These are phyloP conservation scores for Colinus virginianus DNA, from an alignment of 2,113 vertebrate species.

Conservation along the genomic window DNA sequence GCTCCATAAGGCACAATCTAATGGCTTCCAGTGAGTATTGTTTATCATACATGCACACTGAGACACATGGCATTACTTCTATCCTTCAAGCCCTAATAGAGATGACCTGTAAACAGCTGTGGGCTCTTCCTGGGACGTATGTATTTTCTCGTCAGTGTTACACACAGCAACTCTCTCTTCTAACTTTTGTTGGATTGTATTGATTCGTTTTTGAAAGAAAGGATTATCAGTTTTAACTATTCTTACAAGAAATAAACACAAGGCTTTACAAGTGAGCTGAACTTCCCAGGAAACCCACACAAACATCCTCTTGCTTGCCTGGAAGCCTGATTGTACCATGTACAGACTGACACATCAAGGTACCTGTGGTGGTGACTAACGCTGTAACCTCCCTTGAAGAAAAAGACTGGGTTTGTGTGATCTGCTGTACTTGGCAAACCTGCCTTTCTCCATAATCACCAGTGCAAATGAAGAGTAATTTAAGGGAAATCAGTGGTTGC, in stretches of 20 bases:
- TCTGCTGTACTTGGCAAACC: constrained; percentile 40
- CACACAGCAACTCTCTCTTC: not conserved
- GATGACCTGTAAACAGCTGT: constrained; percentile 3
- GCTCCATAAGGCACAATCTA: not conserved
- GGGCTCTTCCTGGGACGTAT: not conserved
- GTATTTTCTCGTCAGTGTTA: not conserved
- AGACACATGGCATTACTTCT: not conserved
- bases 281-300: not conserved
- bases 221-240: not conserved
- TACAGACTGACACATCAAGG: not conserved
- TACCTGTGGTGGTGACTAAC: constrained; percentile 47
- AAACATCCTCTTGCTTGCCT: not conserved
- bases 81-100: not conserved
- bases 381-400: constrained; percentile 16
- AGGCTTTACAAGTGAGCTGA: not conserved
- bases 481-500: constrained; percentile 39
- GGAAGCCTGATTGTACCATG: not conserved
- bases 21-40: not conserved
- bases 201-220: not conserved
- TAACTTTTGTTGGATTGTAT: not conserved
- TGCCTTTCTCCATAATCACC: constrained; percentile 53
- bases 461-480: constrained; percentile 31
- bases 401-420: constrained; percentile 22
- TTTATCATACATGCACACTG: not conserved
- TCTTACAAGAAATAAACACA: not conserved